These are phyloP conservation scores for Brachyptera putata DNA, from an alignment of 2,888 invertebrate species.

Conservation along the genomic window DNA sequence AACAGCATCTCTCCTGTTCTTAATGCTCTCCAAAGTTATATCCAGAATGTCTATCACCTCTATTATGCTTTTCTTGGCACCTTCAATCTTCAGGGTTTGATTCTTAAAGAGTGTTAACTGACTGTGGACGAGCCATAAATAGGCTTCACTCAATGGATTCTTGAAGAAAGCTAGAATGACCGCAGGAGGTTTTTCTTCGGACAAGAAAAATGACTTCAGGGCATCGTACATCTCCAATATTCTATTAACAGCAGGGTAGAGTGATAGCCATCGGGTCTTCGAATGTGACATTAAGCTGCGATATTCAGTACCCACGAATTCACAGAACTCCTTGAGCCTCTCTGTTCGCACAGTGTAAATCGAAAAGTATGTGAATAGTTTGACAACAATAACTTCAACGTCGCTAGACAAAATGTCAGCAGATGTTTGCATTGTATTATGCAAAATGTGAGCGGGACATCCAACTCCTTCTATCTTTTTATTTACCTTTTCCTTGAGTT, in stretches of 20 bases:
- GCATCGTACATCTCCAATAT: conserved; percentile 37
- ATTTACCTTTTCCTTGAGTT: conserved; percentile 30
- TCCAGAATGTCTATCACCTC: neutral
- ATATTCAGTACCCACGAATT: conserved; percentile 37
- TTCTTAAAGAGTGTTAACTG: conserved; percentile 12
- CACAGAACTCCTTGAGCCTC: conserved; percentile 40
- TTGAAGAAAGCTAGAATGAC: conserved; percentile 35
- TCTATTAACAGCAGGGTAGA: conserved; percentile 38
- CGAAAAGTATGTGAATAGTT: conserved; percentile 41
- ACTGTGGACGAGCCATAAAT: conserved; percentile 12
- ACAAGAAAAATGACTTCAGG: conserved; percentile 37
- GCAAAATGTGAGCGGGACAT: conserved; percentile 40
- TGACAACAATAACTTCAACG: conserved; percentile 38
- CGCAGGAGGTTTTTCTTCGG: conserved; percentile 36
- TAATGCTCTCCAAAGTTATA: neutral
- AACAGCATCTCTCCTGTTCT: neutral
- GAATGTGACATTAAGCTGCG: conserved; percentile 36
- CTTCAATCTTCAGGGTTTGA: conserved; percentile 7
- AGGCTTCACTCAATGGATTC: conserved; percentile 21
- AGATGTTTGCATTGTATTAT: conserved; percentile 39
- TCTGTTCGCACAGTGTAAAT: conserved; percentile 40
- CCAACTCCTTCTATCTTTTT: conserved; percentile 35
- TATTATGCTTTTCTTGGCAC: neutral
- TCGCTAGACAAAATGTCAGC: conserved; percentile 39
- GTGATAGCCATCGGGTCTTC: conserved; percentile 37